phyloP scores from a whole-genome alignment of 2,888 invertebrate genomes.

The Nomada lathburiana region DNA sequence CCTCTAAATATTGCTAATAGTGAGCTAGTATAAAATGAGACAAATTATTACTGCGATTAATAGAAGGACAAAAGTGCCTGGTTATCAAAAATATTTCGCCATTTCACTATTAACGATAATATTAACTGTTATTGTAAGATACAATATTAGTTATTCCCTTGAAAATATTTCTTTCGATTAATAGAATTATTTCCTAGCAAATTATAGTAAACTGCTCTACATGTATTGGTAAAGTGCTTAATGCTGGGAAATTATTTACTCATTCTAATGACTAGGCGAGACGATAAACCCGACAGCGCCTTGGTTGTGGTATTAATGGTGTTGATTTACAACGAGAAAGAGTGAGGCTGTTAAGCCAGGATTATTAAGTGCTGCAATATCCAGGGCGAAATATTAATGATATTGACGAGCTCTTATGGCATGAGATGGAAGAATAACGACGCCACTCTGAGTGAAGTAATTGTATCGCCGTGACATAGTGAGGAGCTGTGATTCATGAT shows the following conservation, averaged over 20 bases:
- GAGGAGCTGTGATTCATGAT: conserved; percentile 16
- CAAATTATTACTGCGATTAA: too few relatives aligned
- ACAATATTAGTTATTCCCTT: too few relatives aligned
- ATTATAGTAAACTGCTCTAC: background rate
- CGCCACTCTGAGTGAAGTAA: conserved; percentile 31
- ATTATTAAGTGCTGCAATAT: conserved; percentile 72
- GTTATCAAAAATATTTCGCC: too few relatives aligned
- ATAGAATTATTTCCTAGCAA: too few relatives aligned
- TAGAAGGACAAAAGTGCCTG: too few relatives aligned
- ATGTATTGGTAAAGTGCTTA: background rate
- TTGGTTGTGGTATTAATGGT: conserved; percentile 57
- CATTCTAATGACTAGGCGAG: conserved; percentile 29
- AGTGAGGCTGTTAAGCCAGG: conserved; percentile 59
- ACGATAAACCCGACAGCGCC: conserved; percentile 45
- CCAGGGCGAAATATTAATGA: conserved; percentile 68
- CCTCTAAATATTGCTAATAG: too few relatives aligned
- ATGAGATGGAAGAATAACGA: conserved; percentile 50
- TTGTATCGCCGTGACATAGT: conserved; percentile 31
- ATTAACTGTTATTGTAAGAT: too few relatives aligned
- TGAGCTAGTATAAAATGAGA: too few relatives aligned
- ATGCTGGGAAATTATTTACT: conserved; percentile 30
- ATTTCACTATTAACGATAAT: too few relatives aligned
- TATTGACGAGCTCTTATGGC: conserved; percentile 58
- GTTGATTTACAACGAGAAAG: conserved; percentile 68
- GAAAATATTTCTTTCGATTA: too few relatives aligned